phyloP scores from a whole-genome alignment of 1,140 invertebrate species.

The Polypedilum pembai region DNA sequence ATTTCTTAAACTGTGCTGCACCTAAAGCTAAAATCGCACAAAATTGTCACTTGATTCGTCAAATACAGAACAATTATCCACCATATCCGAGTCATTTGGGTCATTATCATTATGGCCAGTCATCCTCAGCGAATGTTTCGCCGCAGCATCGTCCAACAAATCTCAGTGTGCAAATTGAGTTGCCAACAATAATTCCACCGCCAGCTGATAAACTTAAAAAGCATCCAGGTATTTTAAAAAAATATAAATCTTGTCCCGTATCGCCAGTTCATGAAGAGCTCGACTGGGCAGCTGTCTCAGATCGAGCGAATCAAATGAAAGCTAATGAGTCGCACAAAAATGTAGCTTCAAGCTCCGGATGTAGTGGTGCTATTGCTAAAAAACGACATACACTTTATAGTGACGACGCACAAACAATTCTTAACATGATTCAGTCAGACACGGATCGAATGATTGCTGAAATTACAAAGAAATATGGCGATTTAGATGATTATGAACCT shows the following conservation, averaged over 20 bases:
- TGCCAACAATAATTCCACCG: constrained; percentile 21
- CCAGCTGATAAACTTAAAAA: constrained; percentile 35
- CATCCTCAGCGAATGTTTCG: background rate
- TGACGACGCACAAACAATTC: constrained; percentile 51
- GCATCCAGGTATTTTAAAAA: constrained; percentile 54
- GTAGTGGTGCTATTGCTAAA: constrained; percentile 34
- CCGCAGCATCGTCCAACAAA: constrained; percentile 30
- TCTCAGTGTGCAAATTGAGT: background rate
- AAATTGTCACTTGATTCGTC: constrained; percentile 42
- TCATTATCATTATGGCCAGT: constrained; percentile 38
- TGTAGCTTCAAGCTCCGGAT: background rate
- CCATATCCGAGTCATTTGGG: constrained; percentile 43
- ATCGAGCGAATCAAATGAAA: constrained; percentile 31
- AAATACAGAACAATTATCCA: constrained; percentile 44
- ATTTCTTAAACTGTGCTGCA: constrained; percentile 41
- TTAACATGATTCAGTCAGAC: constrained; percentile 52
- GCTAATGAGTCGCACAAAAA: constrained; percentile 30
- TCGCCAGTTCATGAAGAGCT: constrained; percentile 60
- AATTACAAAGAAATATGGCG: constrained; percentile 53
- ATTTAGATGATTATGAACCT: constrained; percentile 49
- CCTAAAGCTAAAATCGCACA: constrained; percentile 44
- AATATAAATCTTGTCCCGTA: constrained; percentile 60
- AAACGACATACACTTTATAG: constrained; percentile 42
- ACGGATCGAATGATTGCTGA: constrained; percentile 57
- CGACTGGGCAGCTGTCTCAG: constrained; percentile 49